Evolutionary conservation across 2,113 vertebrate genomes (phyloP).

Genomic region (Willisornis vidua): DNA sequence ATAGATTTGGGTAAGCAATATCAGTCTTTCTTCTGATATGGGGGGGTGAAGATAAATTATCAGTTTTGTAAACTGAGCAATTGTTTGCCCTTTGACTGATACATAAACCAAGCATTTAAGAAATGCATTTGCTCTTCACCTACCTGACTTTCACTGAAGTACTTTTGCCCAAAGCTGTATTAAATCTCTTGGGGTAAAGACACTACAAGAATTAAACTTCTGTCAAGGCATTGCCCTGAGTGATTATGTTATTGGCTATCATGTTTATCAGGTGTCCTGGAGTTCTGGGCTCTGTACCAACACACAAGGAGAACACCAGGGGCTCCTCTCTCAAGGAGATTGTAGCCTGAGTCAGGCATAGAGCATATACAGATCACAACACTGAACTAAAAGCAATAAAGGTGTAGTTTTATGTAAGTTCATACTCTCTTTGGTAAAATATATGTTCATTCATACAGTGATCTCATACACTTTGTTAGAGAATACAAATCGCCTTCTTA

Average conservation of each 20-base stretch:
- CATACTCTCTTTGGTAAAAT: background rate
- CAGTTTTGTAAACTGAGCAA: background rate
- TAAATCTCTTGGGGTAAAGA: background rate
- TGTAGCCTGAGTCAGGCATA: background rate
- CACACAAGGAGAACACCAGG: background rate
- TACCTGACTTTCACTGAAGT: background rate
- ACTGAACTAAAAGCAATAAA: background rate
- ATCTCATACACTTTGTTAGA: background rate
- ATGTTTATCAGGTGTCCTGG: background rate
- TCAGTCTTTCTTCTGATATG: background rate
- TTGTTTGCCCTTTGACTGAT: background rate
- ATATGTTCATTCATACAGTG: background rate
- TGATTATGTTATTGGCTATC: background rate
- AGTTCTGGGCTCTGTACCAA: background rate
- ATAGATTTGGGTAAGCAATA: slow-evolving; percentile 34
- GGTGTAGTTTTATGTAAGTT: background rate
- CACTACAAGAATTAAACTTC: background rate
- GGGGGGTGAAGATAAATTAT: background rate
- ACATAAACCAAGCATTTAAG: background rate
- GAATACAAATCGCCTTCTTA: background rate
- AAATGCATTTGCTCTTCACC: background rate
- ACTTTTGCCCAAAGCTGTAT: background rate
- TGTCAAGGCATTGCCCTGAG: background rate
- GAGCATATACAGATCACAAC: background rate
- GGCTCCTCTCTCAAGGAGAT: background rate